Conservation (phyloP, 2,797 vertebrate species). For the Centroberyx gerrardi region DNA sequence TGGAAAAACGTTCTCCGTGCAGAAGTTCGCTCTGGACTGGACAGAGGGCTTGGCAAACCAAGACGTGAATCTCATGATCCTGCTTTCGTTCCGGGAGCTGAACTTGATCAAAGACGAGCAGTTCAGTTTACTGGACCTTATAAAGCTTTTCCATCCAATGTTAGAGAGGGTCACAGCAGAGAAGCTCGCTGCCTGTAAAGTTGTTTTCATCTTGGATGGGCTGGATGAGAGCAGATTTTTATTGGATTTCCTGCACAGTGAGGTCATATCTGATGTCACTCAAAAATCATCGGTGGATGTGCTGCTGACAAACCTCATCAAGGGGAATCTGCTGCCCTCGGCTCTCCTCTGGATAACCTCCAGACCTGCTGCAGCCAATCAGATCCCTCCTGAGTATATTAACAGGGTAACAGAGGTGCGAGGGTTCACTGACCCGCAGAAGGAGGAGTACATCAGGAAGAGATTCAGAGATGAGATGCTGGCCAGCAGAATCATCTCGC, state of each 20-base stretch:
- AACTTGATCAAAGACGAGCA: conserved; percentile 37
- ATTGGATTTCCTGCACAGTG: too few species aligned
- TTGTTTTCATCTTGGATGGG: conserved; percentile 65
- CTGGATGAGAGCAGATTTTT: conserved; percentile 21
- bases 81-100: conserved; percentile 3
- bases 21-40: conserved; percentile 73
- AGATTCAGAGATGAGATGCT: conserved; percentile 19
- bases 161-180: conserved; percentile 28
- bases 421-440: too few species aligned
- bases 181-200: conserved; percentile 35
- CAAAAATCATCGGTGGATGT: too few species aligned
- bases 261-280: too few species aligned
- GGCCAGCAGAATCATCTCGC: conserved; percentile 31
- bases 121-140: conserved; percentile 55
- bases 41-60: conserved; percentile 57
- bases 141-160: conserved; percentile 44
- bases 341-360: too few species aligned
- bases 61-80: conserved; percentile 60
- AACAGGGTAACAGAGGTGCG: too few species aligned
- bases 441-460: too few species aligned
- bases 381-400: too few species aligned
- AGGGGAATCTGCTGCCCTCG: too few species aligned
- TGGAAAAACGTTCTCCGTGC: conserved; percentile 18
- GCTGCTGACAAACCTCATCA: too few species aligned
- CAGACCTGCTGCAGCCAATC: too few species aligned